A percentile compares a stretch with the other conserved stretches of the same genome.
Evolutionary conservation across 2,888 invertebrate species (phyloP).

Genomic region (Heteromyza rotundicornis): DNA sequence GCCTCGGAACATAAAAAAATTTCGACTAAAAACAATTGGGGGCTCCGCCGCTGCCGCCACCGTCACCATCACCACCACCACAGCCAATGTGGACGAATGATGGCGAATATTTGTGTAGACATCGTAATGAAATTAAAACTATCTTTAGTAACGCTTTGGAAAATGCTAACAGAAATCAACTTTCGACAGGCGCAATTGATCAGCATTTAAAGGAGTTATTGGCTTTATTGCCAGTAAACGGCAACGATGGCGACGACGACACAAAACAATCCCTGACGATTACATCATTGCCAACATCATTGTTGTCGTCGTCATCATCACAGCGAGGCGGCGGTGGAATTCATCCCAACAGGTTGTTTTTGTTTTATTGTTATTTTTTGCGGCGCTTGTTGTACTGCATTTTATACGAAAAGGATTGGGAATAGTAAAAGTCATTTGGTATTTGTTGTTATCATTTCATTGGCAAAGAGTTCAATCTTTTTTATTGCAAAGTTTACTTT

Average conservation of each 20-base stretch:
- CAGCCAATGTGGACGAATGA: constrained; percentile 12
- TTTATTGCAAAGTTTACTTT: too few species aligned
- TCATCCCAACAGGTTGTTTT: not conserved
- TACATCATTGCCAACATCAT: constrained; percentile 19
- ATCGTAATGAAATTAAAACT: constrained; percentile 13
- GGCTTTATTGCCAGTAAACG: constrained; percentile 10
- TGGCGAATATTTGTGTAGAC: not conserved
- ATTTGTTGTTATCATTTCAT: too few species aligned
- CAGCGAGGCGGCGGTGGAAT: too few species aligned
- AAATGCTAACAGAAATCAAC: constrained; percentile 14
- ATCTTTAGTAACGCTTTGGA: not conserved
- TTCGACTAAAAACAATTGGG: constrained; percentile 31
- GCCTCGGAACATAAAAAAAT: constrained; percentile 27
- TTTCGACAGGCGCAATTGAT: constrained; percentile 16
- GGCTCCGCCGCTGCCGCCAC: constrained; percentile 32
- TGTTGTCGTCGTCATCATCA: too few species aligned
- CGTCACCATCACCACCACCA: too few species aligned
- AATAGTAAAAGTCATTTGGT: too few species aligned
- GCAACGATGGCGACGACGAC: not conserved
- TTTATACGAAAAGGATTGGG: too few species aligned
- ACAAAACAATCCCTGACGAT: constrained; percentile 21
- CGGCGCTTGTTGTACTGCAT: too few species aligned
- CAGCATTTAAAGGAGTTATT: constrained; percentile 12
- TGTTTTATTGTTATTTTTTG: too few species aligned
- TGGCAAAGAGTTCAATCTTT: too few species aligned